Conservation (phyloP, 2,888 invertebrate genomes). For the Cephus nigrinus region DNA sequence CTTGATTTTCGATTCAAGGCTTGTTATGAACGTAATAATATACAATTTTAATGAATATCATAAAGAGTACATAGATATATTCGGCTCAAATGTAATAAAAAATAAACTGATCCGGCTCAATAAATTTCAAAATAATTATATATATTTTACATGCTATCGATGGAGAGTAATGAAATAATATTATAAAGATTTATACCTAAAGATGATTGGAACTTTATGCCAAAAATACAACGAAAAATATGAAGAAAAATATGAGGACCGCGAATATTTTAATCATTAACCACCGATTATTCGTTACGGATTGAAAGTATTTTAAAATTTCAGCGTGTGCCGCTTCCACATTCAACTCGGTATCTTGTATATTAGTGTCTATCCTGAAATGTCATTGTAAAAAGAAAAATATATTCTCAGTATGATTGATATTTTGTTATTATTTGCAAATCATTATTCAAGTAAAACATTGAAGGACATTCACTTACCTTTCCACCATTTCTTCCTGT, state of each 20-base stretch:
- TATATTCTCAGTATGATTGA: neutral
- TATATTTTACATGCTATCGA: slow-evolving; percentile 3
- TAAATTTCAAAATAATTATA: neutral
- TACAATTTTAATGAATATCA: slow-evolving; percentile 17
- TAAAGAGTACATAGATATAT: slow-evolving; percentile 17
- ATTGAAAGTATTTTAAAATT: slow-evolving; percentile 97
- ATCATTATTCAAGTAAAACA: neutral
- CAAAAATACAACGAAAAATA: slow-evolving; percentile 98
- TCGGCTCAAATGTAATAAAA: neutral
- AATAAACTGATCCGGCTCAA: neutral
- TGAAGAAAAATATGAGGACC: slow-evolving; percentile 97
- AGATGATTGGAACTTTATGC: slow-evolving; percentile 70
- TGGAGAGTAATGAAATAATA: slow-evolving; percentile 1
- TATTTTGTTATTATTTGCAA: neutral
- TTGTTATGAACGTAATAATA: slow-evolving; percentile 24
- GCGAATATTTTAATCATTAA: slow-evolving; percentile 99
- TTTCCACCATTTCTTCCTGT: slow-evolving; percentile 97
- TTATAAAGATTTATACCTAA: slow-evolving; percentile 3
- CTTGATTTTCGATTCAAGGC: slow-evolving; percentile 9
- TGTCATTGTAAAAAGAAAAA: slow-evolving; percentile 13
- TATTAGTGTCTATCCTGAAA: slow-evolving; percentile 92
- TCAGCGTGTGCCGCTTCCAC: slow-evolving; percentile 98
- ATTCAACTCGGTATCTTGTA: slow-evolving; percentile 94
- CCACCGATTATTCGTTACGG: slow-evolving; percentile 96
- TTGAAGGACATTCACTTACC: slow-evolving; percentile 60